Evolutionary conservation across 2,113 vertebrate species (phyloP).

Genomic region (Salminus brasiliensis): DNA sequence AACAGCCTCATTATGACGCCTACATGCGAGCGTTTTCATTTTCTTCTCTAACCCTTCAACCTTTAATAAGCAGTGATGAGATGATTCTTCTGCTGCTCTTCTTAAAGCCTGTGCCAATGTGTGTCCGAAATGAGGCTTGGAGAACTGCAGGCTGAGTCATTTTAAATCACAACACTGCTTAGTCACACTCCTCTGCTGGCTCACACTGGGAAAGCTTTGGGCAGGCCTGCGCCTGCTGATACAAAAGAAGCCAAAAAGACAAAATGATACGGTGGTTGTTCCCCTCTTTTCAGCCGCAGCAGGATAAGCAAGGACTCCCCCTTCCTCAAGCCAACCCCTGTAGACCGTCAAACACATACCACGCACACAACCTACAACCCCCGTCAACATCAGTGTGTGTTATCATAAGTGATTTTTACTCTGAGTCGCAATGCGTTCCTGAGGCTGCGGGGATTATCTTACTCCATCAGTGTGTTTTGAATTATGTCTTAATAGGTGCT

Average conservation of each 20-base stretch:
- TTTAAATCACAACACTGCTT: background rate
- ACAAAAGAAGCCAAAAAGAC: conserved; percentile 1
- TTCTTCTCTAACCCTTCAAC: background rate
- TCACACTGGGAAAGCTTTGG: background rate
- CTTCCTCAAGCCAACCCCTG: background rate
- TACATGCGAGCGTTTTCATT: background rate
- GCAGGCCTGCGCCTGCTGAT: background rate
- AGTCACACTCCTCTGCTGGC: background rate
- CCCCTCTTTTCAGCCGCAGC: conserved; percentile 5
- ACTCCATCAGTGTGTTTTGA: conserved; percentile 66
- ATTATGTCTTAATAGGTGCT: conserved; percentile 52
- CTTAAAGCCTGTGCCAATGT: background rate
- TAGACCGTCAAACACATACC: conserved; percentile 5
- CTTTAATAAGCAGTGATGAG: background rate
- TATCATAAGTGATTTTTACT: conserved; percentile 72
- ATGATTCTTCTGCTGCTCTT: background rate
- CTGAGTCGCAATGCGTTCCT: conserved; percentile 65
- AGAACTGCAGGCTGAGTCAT: background rate
- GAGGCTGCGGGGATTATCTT: conserved; percentile 65
- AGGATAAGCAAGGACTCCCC: background rate
- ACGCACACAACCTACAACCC: background rate
- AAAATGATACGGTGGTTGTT: conserved; percentile 17
- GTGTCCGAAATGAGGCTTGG: background rate
- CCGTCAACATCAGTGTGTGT: conserved; percentile 64
- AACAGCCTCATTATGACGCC: background rate